A percentile compares a stretch with the other conserved stretches of the same genome.
These are phyloP conservation scores for Microtus obscurus DNA, from an alignment of 2,797 vertebrate species.

Conservation along the genomic window DNA sequence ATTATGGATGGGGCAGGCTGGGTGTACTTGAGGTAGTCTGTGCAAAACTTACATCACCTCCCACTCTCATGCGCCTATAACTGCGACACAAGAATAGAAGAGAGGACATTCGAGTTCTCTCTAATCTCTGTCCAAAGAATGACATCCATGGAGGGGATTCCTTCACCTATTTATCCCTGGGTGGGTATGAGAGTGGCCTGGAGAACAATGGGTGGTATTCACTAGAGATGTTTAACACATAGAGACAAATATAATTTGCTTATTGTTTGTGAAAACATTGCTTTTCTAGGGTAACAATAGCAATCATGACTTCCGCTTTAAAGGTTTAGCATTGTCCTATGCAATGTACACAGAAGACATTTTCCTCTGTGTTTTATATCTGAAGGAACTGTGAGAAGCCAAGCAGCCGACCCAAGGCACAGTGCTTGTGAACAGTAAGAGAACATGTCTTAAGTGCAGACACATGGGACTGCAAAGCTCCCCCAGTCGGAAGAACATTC, in stretches of 20 bases:
- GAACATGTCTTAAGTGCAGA: slow-evolving; percentile 15
- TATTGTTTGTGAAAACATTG: background rate
- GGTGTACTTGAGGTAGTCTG: slow-evolving; percentile 74
- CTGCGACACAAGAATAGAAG: slow-evolving; percentile 60
- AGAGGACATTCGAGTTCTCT: slow-evolving; percentile 14
- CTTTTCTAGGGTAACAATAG: background rate
- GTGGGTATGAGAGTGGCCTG: background rate
- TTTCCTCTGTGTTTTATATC: background rate
- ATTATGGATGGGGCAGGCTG: slow-evolving; percentile 44
- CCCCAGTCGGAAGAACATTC: background rate
- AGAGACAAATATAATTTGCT: slow-evolving; percentile 45
- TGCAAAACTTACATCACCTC: slow-evolving; percentile 61
- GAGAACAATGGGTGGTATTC: background rate
- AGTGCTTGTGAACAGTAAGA: slow-evolving; percentile 28
- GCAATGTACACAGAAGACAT: background rate
- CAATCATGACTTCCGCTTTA: background rate
- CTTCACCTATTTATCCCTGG: slow-evolving; percentile 1
- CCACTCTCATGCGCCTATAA: slow-evolving; percentile 61
- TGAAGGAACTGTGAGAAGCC: background rate
- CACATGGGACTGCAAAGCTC: background rate
- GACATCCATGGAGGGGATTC: background rate
- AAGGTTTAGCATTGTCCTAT: background rate
- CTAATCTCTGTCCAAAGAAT: slow-evolving; percentile 28
- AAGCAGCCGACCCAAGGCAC: background rate
- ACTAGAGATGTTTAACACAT: slow-evolving; percentile 36